Conservation (phyloP, 2,113 vertebrate species). For the Diphyllodes magnificus region DNA sequence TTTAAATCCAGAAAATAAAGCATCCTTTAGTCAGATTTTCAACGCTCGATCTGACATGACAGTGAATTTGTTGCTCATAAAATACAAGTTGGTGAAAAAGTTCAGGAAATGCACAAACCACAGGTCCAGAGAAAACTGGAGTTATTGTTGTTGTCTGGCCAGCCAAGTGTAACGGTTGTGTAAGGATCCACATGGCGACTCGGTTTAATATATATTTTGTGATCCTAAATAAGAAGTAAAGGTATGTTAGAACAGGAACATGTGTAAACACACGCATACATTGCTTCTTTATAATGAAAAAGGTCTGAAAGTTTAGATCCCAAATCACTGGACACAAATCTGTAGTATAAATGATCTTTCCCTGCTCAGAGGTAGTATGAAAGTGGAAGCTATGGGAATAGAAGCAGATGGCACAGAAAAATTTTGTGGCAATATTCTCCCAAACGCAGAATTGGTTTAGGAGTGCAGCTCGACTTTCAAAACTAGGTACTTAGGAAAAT, state of each 20-base stretch:
- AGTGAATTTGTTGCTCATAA: background rate
- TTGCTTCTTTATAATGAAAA: background rate
- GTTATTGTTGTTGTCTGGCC: conserved; percentile 27
- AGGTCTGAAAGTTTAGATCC: background rate
- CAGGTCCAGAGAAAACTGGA: conserved; percentile 69
- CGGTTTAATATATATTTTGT: conserved; percentile 42
- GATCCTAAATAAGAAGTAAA: conserved; percentile 37
- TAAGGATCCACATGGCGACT: conserved; percentile 63
- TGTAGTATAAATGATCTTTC: background rate
- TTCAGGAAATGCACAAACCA: conserved; percentile 53
- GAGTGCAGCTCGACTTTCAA: background rate
- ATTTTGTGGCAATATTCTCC: background rate
- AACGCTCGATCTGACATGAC: background rate
- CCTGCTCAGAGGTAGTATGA: background rate
- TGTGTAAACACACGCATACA: background rate
- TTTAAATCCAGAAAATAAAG: background rate
- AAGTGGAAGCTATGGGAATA: background rate
- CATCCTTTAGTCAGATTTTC: background rate
- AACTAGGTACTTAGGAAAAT: background rate
- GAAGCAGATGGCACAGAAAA: background rate
- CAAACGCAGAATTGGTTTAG: background rate
- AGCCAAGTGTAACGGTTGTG: conserved; percentile 55
- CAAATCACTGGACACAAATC: background rate
- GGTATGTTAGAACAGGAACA: background rate
- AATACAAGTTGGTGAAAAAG: background rate